Evolutionary conservation across 2,888 invertebrate genomes (phyloP).

Genomic region (Cryptocheilus praepositus): DNA sequence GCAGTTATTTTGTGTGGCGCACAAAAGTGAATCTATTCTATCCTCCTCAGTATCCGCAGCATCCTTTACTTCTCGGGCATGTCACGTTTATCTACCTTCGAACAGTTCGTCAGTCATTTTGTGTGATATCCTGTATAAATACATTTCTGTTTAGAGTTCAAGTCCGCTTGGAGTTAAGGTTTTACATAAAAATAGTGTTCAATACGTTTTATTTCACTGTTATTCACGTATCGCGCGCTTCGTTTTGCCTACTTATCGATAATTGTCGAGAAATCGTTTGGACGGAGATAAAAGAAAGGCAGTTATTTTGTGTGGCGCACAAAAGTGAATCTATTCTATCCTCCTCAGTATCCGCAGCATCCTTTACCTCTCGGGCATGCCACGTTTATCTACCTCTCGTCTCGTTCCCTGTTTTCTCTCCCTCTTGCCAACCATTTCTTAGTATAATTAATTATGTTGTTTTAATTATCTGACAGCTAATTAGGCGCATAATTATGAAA

Average conservation of each 20-base stretch:
- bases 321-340: not conserved
- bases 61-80: slow-evolving; percentile 1
- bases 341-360: slow-evolving; percentile 4
- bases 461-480: slow-evolving; percentile 11
- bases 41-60: slow-evolving; percentile 4
- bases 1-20: not conserved
- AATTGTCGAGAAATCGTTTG: not conserved
- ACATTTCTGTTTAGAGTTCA: no score
- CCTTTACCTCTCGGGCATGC: slow-evolving; percentile 4
- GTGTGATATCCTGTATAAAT: no score
- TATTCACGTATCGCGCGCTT: no score
- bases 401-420: slow-evolving; percentile 11
- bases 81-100: not conserved
- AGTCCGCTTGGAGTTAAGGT: no score
- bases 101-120: no score
- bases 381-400: slow-evolving; percentile 9
- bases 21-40: not conserved
- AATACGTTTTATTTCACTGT: no score
- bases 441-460: slow-evolving; percentile 11
- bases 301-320: not conserved
- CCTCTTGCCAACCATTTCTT: slow-evolving; percentile 14
- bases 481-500: slow-evolving; percentile 10
- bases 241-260: no score
- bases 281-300: not conserved
- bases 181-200: no score